Evolutionary conservation across 2,797 vertebrate genomes (phyloP), one percentile per base, ranked within the genome.

Genomic region (Xiphorhynchus erythropygius): DNA sequence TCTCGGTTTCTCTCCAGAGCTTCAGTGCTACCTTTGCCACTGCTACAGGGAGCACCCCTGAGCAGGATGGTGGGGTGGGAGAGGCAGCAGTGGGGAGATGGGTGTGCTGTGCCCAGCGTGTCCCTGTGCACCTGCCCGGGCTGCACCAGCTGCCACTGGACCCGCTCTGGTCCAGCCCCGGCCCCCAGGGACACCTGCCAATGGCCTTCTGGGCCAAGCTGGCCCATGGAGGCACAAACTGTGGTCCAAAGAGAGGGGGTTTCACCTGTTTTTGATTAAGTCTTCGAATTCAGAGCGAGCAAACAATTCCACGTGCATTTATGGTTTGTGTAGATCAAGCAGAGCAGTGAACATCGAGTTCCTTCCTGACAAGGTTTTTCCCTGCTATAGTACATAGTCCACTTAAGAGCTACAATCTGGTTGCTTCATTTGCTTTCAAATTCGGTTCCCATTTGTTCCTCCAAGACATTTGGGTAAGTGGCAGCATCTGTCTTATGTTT

Each of bases 401-500:
- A 96, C 93, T 96, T 91, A 93, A 94, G 82, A 94, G 91, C 94
- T 82, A 82, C 95, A 96, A 96, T 96, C 96, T 96, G 95, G 92
- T 82, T 69, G 87, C 83, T 96, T 96, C 94, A 81, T 97, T 96
- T 93, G 94, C 95, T 92, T 96, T 97, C 95, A 91, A 35, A 96
- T 93, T 92, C 49, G 9, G 79, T 79, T 96, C 92, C 94, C 95
- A 90, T 96, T 96, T 95, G 94, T 96, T 96, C 93, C 87, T 96
- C 91, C 76, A 94, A 97, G 94, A 97, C 95, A 91, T 94, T 96
- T 88, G 95, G 84, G 89, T 89, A 96, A 97, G 96, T 95, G 91
- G 96, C 95, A 95, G 95, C 94, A 96, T 96, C 96, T 97, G 96
- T 46, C 95, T 95, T 84, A 76, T 90, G 92, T 96, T 97, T 97